These are phyloP conservation scores for Lamprologus sp. DNA, from an alignment of 2,113 vertebrate species.

Conservation along the genomic window DNA sequence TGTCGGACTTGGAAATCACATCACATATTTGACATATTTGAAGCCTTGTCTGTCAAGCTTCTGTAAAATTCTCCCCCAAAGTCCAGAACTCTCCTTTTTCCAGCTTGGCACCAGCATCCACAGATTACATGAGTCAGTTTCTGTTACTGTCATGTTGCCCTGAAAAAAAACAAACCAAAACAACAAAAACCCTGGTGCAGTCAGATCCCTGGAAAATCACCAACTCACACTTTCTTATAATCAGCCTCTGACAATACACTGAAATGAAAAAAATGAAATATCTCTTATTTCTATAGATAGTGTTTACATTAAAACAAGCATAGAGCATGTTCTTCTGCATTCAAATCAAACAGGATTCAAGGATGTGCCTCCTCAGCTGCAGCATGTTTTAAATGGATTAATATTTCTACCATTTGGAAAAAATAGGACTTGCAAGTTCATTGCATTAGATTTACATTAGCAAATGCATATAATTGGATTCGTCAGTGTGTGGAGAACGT, in stretches of 20 bases:
- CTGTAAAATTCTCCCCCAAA: background rate
- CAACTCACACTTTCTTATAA: background rate
- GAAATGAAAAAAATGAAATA: background rate
- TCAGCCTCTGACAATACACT: background rate
- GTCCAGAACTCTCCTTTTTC: background rate
- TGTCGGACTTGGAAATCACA: background rate
- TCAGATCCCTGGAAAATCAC: background rate
- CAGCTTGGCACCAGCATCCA: background rate
- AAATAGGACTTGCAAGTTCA: background rate
- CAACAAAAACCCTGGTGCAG: background rate
- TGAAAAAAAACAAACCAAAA: background rate
- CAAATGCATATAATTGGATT: constrained; percentile 8
- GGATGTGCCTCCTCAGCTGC: background rate
- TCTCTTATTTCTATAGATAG: background rate
- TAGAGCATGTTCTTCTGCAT: background rate
- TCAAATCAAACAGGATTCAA: background rate
- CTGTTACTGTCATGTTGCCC: background rate
- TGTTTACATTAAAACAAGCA: background rate
- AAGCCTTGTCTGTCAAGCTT: background rate
- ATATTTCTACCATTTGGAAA: background rate
- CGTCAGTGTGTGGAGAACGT: background rate
- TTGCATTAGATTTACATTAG: background rate
- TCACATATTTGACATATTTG: background rate
- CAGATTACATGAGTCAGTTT: background rate
- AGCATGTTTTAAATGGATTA: background rate